Percentiles rank a stretch among this genome's conserved stretches.
Evolutionary conservation across 2,797 vertebrate genomes (phyloP).

Genomic region (Esox masquinongy): DNA sequence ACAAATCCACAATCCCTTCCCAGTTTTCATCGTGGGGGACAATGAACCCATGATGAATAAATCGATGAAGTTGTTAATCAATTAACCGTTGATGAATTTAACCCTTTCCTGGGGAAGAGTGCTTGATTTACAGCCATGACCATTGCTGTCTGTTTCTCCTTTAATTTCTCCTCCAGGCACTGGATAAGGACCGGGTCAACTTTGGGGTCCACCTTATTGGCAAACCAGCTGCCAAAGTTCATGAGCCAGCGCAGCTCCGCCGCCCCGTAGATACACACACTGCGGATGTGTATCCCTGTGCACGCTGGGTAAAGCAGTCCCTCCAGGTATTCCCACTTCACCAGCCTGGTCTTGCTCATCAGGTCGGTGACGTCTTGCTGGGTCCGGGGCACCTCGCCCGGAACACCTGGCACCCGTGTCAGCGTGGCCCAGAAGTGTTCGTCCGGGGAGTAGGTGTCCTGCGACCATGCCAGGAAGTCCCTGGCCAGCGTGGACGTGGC

Average conservation of each 20-base stretch:
- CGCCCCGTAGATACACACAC: constrained; percentile 88
- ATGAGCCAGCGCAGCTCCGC: constrained; percentile 88
- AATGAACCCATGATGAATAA: neutral
- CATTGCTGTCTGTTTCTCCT: constrained; percentile 75
- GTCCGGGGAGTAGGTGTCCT: constrained; percentile 91
- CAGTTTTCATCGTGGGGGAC: too few species aligned
- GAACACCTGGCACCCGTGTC: constrained; percentile 82
- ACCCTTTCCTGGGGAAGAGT: constrained; percentile 4
- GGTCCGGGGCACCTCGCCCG: constrained; percentile 80
- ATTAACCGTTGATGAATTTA: neutral
- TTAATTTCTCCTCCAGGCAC: constrained; percentile 88
- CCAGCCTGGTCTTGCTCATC: constrained; percentile 88
- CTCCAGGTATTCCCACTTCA: constrained; percentile 92
- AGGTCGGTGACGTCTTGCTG: constrained; percentile 84
- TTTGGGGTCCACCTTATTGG: constrained; percentile 90
- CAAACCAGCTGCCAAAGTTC: constrained; percentile 89
- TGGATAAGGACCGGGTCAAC: constrained; percentile 88
- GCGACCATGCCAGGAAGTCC: constrained; percentile 89
- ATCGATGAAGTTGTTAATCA: neutral
- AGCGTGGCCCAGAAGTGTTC: constrained; percentile 96
- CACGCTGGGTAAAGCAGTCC: constrained; percentile 82
- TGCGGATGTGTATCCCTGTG: constrained; percentile 83
- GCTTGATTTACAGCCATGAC: constrained; percentile 41
- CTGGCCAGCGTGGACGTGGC: constrained; percentile 70
- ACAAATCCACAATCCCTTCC: too few species aligned